Base-by-base conservation (phyloP, 1,140 invertebrate species). In the Latrodectus geometricus region DNA sequence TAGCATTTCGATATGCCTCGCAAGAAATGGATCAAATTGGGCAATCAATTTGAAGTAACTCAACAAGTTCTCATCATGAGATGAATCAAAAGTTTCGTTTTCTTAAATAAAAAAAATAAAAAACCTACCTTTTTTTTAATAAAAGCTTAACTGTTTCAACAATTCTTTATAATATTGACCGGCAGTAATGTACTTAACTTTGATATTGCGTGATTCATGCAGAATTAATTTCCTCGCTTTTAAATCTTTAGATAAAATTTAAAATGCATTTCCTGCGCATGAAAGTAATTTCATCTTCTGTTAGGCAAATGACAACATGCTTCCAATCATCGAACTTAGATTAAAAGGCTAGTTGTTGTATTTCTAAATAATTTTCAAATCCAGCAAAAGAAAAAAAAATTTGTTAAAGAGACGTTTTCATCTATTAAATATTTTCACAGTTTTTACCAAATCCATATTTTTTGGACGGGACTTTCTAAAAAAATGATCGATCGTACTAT, bases 21-120 rank as follows among this genome's bases (percentile, higher is more conserved):
- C 11, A 21, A 88, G 72, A 79, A 77, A 76, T 49, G 65, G 61
- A 74, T 84, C 52, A 70, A 87, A 87, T 14, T 88, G 48, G 21
- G 87, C 83, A 56, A 88, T 14, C 35, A 88, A 75, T 70, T 88
- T 82, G 15, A 89, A 50, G 20, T 17, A 21, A 68, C 20, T 17
- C 66, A 68, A n/a, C 9, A 56, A 56, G 54, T 56, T 56, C 54
- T 14, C 54, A 56, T 56, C 14, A 68, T 68, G 20, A 68, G 66
- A 12, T 68, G 66, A 68, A 21, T 17, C 66, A 17, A 68, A 68
- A 8, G 20, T 68, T 68, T 68, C 20, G n/a, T 68, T 15, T 68
- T 21, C 66, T n/a, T 17, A 8, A n/a, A 68, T n/a, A n/a, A n/a
- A n/a, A n/a, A n/a, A n/a, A n/a, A n/a, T n/a, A 68, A 68, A 68